phyloP scores from a whole-genome alignment of 1,140 invertebrate species.

The Drosophila subobscura region DNA sequence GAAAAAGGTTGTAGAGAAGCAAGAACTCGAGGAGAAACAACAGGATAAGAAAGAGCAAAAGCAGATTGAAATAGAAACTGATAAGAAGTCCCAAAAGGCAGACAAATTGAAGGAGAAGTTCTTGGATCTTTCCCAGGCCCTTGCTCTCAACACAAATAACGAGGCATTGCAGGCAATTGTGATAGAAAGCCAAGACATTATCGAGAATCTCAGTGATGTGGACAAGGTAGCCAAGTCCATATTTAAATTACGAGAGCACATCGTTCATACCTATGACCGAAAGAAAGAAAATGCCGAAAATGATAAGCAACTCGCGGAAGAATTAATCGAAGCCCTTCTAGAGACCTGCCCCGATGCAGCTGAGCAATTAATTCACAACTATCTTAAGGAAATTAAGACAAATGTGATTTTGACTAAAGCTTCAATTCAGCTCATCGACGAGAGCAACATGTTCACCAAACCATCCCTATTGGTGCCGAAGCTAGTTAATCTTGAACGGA shows the following conservation, averaged over 20 bases:
- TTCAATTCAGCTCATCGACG: slow-evolving; percentile 48
- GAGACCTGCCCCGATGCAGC: slow-evolving; percentile 38
- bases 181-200: slow-evolving; percentile 27
- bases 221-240: slow-evolving; percentile 52
- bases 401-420: slow-evolving; percentile 61
- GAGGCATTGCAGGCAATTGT: slow-evolving; percentile 16
- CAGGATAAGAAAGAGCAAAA: not conserved
- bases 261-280: slow-evolving; percentile 65
- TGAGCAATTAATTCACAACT: slow-evolving; percentile 36
- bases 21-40: not conserved
- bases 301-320: slow-evolving; percentile 41
- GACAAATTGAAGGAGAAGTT: not conserved
- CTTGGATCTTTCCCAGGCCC: not conserved
- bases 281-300: slow-evolving; percentile 17
- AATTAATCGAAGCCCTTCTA: slow-evolving; percentile 53
- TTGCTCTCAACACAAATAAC: not conserved
- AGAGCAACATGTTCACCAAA: slow-evolving; percentile 54
- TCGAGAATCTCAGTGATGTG: slow-evolving; percentile 43
- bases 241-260: slow-evolving; percentile 63
- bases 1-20: not conserved
- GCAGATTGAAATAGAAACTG: not conserved
- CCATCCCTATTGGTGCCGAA: slow-evolving; percentile 61
- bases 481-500: slow-evolving; percentile 49
- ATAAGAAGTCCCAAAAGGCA: not conserved
- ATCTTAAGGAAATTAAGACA: slow-evolving; percentile 47